Evolutionary conservation across 2,113 vertebrate species (phyloP).

Genomic region (Nycticebus coucang): DNA sequence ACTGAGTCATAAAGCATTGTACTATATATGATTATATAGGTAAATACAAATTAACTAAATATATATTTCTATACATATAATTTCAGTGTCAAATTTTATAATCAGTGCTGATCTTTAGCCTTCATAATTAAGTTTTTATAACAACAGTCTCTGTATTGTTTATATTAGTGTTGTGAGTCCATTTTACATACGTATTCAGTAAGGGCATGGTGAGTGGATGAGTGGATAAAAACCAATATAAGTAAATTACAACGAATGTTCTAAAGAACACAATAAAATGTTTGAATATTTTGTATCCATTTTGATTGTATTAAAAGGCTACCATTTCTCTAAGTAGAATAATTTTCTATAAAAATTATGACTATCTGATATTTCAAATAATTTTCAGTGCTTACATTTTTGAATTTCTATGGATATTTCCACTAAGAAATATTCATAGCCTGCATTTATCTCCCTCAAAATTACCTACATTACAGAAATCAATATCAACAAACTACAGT

Average conservation of each 20-base stretch:
- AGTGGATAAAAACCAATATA: not conserved
- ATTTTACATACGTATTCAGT: not conserved
- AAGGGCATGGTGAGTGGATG: not conserved
- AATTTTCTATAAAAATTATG: not conserved
- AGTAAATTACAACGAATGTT: not conserved
- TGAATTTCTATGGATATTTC: not conserved
- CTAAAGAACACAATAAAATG: not conserved
- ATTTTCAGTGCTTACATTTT: not conserved
- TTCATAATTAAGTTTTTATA: not conserved
- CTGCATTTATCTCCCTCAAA: not conserved
- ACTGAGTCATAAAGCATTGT: not conserved
- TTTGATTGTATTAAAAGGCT: not conserved
- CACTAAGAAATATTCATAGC: not conserved
- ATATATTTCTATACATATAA: too few relatives aligned
- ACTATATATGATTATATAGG: not conserved
- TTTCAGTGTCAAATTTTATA: not conserved
- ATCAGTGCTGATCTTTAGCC: not conserved
- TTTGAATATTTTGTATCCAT: not conserved
- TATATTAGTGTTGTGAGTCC: not conserved
- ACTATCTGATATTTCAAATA: not conserved
- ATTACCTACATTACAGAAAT: not conserved
- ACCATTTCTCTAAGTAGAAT: not conserved
- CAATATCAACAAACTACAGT: not conserved
- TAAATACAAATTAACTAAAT: not conserved
- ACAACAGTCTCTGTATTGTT: not conserved